Evolutionary conservation across 92 coral and sea anemone species (phyloP), one percentile per base, ranked within the genome.

Genomic region (Zoanthus solanderi): DNA sequence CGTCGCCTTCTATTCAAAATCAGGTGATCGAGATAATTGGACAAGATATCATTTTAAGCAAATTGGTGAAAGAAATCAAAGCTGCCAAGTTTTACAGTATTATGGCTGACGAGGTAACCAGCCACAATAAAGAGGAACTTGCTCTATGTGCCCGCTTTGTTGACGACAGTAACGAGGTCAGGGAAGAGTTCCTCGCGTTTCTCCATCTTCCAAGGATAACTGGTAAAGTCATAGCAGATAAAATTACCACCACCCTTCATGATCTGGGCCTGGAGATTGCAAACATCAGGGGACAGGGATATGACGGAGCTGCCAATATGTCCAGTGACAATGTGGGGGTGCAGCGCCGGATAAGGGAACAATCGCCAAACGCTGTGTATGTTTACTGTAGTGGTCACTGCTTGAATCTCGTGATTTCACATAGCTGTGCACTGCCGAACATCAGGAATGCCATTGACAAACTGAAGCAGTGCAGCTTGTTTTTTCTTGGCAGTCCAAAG

Each of bases 331-430:
- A 71, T 30, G 72, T 88, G 47, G 93, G 88, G 23, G 56, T 90
- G 30, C 90, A 88, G 77, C 77, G 86, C 32, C 74, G 86, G 12
- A 88, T 91, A 37, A 91, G 79, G 67, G 89, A 83, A 72, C 75
- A 71, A 34, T 80, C 91, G 50, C 93, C 91, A 31, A 71, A 45
- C 68, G 93, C 88, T 60, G 68, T 83, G 16, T 91, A 72, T 71
- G 90, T 88, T 32, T 90, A 90, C 88, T 87, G 93, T 84, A 87
- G 83, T 53, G 93, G 91, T 1, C 91, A 87, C 79, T 83, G 86
- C 45, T 77, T 82, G 6, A 90, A 90, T 63, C 88, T 90, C 80
- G 88, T 90, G 34, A 81, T 90, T 66, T 37, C 80, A 46, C 90
- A 87, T 31, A 63, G 83, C 85, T 87, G 85, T 68, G 37, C 79